Percentiles rank a stretch among this genome's conserved stretches.
These are phyloP conservation scores for Alloscopus bannaensis DNA, from an alignment of 2,888 invertebrate genomes.

Conservation along the genomic window DNA sequence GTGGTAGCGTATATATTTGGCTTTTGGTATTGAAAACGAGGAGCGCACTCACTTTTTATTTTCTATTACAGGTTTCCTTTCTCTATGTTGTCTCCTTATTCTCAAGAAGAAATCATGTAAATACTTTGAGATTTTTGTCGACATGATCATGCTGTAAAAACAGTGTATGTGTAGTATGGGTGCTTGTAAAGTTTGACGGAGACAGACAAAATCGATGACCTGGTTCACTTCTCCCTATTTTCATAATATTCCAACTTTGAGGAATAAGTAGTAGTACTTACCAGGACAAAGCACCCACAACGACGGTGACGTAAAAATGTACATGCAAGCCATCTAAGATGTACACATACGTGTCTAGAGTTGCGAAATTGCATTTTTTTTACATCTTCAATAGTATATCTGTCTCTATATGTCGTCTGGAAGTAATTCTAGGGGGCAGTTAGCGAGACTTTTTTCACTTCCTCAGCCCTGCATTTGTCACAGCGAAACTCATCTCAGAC, in stretches of 20 bases:
- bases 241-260: constrained; percentile 20
- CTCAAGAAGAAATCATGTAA: constrained; percentile 3
- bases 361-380: not conserved
- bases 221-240: constrained; percentile 63
- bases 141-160: not conserved
- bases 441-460: not conserved
- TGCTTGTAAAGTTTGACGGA: constrained; percentile 28
- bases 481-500: too few relatives aligned
- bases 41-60: too few relatives aligned
- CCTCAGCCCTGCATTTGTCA: too few relatives aligned
- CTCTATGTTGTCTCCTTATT: not conserved
- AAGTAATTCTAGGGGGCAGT: not conserved
- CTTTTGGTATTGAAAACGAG: too few relatives aligned
- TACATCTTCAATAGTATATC: not conserved
- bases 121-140: not conserved
- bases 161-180: not conserved
- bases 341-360: too few relatives aligned
- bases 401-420: constrained; percentile 7
- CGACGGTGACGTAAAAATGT: too few relatives aligned
- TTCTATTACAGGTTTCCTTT: too few relatives aligned
- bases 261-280: not conserved
- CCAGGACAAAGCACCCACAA: too few relatives aligned
- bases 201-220: constrained; percentile 71
- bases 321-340: too few relatives aligned
- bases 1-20: not conserved